Conservation (phyloP, 1,140 invertebrate genomes). For the Phymorhynchus buccinoides region DNA sequence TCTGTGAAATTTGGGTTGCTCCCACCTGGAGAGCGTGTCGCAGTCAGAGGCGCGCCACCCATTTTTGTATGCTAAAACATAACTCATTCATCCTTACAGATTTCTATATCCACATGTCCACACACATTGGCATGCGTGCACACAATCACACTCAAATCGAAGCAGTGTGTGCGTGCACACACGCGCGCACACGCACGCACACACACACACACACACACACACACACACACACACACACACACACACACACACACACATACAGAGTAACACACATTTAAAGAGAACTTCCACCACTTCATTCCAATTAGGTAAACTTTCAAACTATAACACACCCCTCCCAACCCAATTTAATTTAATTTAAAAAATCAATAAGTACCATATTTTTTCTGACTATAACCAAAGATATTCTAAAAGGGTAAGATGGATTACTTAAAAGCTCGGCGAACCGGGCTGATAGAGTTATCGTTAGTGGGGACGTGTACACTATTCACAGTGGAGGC, state of each 20-base stretch:
- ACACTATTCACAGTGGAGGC: no score
- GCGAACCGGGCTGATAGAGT: no score
- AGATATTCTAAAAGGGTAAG: no score
- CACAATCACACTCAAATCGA: neutral
- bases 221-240: constrained; percentile 23
- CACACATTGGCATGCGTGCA: no score
- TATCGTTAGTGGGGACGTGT: no score
- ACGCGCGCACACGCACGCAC: constrained; percentile 22
- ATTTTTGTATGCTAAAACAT: no score
- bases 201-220: constrained; percentile 23
- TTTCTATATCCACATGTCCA: no score
- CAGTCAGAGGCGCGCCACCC: no score
- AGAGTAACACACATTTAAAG: neutral
- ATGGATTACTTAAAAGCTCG: no score
- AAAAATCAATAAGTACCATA: neutral
- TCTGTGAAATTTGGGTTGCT: no score
- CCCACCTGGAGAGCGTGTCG: no score
- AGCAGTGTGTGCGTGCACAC: neutral
- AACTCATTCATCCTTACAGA: no score
- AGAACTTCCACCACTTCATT: neutral
- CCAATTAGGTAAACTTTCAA: neutral
- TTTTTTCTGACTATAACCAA: neutral
- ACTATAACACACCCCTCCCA: neutral
- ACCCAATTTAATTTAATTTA: neutral
- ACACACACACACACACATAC: constrained; percentile 22